Conservation (phyloP, 2,113 vertebrate genomes). For the Donacobius atricapilla region DNA sequence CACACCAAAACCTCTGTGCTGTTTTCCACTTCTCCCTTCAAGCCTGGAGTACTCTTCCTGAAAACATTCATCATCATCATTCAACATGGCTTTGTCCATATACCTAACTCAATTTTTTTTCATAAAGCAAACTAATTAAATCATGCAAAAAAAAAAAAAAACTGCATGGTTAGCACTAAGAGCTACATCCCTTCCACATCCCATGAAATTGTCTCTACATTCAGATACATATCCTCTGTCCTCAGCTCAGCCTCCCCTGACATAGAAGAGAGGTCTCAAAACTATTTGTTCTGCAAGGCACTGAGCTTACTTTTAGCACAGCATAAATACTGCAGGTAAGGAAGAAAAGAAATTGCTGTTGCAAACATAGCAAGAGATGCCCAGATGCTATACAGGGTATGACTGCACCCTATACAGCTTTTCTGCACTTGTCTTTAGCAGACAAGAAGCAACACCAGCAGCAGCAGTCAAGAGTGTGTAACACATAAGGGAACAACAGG, state of each 20-base stretch:
- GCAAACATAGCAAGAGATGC: background rate
- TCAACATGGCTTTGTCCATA: background rate
- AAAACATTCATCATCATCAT: slow-evolving; percentile 19
- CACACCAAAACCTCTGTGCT: background rate
- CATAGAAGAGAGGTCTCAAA: background rate
- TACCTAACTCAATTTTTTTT: background rate
- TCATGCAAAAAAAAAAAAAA: background rate
- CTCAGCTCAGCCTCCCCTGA: background rate
- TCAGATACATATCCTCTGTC: background rate
- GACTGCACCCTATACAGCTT: background rate
- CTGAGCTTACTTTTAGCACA: background rate
- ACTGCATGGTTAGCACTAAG: background rate
- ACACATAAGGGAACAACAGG: background rate
- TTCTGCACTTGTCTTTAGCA: background rate
- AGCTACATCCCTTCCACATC: background rate
- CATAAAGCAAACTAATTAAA: background rate
- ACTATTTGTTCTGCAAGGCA: background rate
- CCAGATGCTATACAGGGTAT: background rate
- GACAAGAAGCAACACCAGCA: background rate
- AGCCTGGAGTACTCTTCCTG: background rate
- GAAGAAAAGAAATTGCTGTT: background rate
- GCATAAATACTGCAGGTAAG: background rate
- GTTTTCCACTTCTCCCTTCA: background rate
- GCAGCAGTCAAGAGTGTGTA: background rate
- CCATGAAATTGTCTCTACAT: background rate